Base-by-base conservation (phyloP, 2,797 vertebrate species). In the Oryzias sinensis region DNA sequence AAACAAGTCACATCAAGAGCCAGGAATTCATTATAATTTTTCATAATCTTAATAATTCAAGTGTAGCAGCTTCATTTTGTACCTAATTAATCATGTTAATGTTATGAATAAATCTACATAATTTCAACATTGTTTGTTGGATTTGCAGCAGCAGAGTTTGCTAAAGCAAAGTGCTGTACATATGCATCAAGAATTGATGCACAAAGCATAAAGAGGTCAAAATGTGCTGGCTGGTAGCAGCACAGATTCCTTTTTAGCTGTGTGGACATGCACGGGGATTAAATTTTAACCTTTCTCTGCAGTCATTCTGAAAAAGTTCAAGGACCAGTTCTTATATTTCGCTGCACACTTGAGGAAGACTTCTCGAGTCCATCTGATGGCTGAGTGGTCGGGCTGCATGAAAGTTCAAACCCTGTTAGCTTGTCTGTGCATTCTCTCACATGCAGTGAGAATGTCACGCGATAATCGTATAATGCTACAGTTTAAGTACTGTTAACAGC, bases 31-130 rank as follows among this genome's bases (percentile, higher is more conserved):
- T 97, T 94, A 95, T 95, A 96, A 97, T 97, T 98, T 97, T 96
- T 98, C 94, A 97, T 97, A 95, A 97, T 97, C 95, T 97, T 97
- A 98, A 98, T 97, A 97, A 98, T 97, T 98, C 95, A 97, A 98
- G 95, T 96, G 94, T 95, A 96, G 96, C 96, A 93, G 95, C 95
- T 95, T 97, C 93, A 96, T 97, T 98, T 97, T 96, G 94, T 95
- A 94, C 94, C 95, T 94, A 97, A 98, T 98, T 96, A 94, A 97
- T 98, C 95, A 95, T 97, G 95, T 95, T 96, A 97, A 98, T 98
- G 95, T 93, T 95, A 93, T 95, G 96, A 95, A 98, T 98, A 97
- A 95, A 98, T 98, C 93, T 97, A 88, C 95, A 98, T 97, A 97
- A 96, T 96, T 94, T 91, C 90, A 74, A 49, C 91, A 88, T 91